Evolutionary conservation across 2,888 invertebrate species (phyloP), one percentile per base, ranked within the genome.

Genomic region (Scaptomyza parva): DNA sequence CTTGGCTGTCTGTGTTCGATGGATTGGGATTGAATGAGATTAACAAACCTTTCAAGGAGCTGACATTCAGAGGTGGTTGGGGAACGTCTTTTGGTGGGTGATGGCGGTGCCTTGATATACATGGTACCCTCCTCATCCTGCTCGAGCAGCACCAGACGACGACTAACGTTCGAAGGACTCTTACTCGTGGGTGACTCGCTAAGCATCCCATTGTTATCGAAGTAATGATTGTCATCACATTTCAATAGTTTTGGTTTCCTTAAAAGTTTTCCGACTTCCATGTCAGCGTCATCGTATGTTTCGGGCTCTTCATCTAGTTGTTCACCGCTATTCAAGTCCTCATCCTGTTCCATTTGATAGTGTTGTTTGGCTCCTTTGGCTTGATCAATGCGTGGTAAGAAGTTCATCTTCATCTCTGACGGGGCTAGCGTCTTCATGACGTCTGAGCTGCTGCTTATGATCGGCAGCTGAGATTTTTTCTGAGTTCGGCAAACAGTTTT

Each of bases 21-120:
- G 14, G n/a, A 24, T 14, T 1, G 17, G 22, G n/a, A 18, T 17
- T 17, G 24, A 26, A 12, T 22, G 20, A 35, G 9, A 4, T 24
- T 54, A 66, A 89, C 91, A 85, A 83, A 90, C 90, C 90, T 89
- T 53, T 52, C 48, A 4, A 43, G 12, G 18, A 45, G 33, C 24
- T 44, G 24, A 12, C 40, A 20, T 2, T 61, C 47, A 7, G 44
- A 33, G 22, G 26, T 45, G 22, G 50, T n/a, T 12, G 43, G 26
- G n/a, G 62, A 28, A 20, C 52, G 43, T 18, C 39, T 40, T 2
- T 30, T 53, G 2, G 30, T 52, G 8, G 71, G 51, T 3, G 70
- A 57, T 12, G 66, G 62, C 12, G 79, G 66, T 11, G 86, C 70
- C 68, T 83, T 86, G 12, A 87, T 83, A 22, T 81, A 81, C 69